These are phyloP conservation scores for Malthinus seriepunctatus DNA, from an alignment of 2,888 invertebrate species.

Conservation along the genomic window DNA sequence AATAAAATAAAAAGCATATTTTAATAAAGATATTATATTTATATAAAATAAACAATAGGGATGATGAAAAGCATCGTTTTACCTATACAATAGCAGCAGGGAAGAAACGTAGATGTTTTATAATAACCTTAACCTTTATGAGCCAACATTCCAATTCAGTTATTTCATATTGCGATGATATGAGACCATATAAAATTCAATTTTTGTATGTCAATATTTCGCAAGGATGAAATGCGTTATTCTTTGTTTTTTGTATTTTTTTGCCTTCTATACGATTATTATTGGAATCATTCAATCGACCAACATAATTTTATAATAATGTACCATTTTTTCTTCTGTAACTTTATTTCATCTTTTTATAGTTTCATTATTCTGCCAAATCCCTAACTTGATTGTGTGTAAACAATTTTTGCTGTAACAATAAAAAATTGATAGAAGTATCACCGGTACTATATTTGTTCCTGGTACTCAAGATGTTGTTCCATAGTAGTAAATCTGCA, in stretches of 20 bases:
- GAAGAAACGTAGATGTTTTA: conserved; percentile 19
- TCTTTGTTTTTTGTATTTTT: conserved; percentile 29
- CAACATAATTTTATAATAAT: conserved; percentile 22
- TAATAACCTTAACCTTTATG: conserved; percentile 30
- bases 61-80: not conserved
- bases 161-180: conserved; percentile 43
- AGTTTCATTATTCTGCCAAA: too few relatives aligned
- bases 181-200: conserved; percentile 44
- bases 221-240: conserved; percentile 24
- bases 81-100: conserved; percentile 6
- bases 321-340: not conserved
- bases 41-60: conserved; percentile 1
- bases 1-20: not conserved
- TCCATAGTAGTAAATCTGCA: too few relatives aligned
- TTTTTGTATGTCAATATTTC: conserved; percentile 37
- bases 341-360: too few relatives aligned
- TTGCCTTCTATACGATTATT: conserved; percentile 17
- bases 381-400: too few relatives aligned
- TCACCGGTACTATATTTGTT: too few relatives aligned
- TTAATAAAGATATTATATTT: conserved; percentile 2
- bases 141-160: conserved; percentile 38
- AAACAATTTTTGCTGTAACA: too few relatives aligned
- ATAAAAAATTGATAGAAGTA: too few relatives aligned
- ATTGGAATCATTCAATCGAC: conserved; percentile 25
- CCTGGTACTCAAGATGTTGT: too few relatives aligned